These are phyloP conservation scores for Tyria jacobaeae DNA, from an alignment of 2,888 invertebrate genomes.

Conservation along the genomic window DNA sequence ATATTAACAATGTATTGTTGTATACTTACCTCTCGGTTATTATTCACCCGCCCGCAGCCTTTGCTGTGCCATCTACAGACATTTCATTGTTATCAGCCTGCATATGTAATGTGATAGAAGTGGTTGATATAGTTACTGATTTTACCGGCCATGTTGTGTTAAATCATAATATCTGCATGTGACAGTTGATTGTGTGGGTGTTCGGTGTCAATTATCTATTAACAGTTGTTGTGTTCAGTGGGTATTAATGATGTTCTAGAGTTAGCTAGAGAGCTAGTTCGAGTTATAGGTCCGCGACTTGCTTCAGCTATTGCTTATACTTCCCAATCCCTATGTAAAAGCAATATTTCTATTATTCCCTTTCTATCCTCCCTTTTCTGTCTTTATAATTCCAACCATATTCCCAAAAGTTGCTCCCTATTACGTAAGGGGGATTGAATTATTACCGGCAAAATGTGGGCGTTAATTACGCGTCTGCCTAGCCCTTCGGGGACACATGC, in stretches of 20 bases:
- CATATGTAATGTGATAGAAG: conserved; percentile 56
- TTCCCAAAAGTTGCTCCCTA: no score
- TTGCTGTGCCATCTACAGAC: conserved; percentile 61
- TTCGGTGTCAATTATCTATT: conserved; percentile 31
- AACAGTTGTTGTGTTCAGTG: not conserved
- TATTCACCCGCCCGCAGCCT: conserved; percentile 57
- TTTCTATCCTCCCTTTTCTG: no score
- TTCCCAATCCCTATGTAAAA: no score
- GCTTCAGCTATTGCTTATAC: no score
- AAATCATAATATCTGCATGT: conserved; percentile 30
- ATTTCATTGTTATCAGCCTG: conserved; percentile 58
- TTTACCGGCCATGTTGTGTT: conserved; percentile 39
- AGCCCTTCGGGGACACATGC: no score
- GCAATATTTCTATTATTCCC: no score
- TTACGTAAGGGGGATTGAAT: no score
- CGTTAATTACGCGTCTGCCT: no score
- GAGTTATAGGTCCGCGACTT: no score
- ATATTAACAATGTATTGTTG: conserved; percentile 27
- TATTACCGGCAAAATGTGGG: no score
- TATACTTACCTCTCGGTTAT: conserved; percentile 40
- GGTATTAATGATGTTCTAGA: not conserved
- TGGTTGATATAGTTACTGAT: conserved; percentile 47
- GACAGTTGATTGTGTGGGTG: conserved; percentile 27
- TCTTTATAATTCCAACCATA: no score
- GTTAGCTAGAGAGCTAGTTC: no score